A percentile compares a stretch with the other conserved stretches of the same genome.
These are phyloP conservation scores for Nemotelus pantherinus DNA, from an alignment of 2,888 invertebrate species.

Conservation along the genomic window DNA sequence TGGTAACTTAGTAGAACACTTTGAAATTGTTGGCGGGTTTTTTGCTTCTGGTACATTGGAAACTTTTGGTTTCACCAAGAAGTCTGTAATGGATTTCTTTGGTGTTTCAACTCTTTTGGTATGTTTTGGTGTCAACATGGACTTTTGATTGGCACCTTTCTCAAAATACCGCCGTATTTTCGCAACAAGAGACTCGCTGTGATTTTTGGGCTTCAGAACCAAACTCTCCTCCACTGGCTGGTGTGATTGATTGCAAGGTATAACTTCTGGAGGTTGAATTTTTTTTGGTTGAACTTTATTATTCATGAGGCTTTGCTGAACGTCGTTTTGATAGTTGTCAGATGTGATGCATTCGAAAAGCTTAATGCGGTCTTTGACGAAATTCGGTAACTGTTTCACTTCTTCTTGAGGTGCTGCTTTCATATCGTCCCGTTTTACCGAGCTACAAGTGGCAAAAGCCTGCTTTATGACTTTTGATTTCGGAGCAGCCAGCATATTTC, in stretches of 20 bases:
- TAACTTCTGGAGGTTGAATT: neutral
- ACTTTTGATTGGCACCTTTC: neutral
- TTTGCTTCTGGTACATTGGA: too few relatives aligned
- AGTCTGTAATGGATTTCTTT: too few relatives aligned
- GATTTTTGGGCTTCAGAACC: neutral
- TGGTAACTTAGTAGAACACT: neutral
- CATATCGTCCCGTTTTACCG: neutral
- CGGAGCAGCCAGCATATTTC: neutral
- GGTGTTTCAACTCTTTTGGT: too few relatives aligned
- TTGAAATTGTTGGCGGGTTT: too few relatives aligned
- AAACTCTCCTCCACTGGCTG: too few relatives aligned
- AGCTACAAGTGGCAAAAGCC: neutral
- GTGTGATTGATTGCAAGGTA: too few relatives aligned
- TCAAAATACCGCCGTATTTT: neutral
- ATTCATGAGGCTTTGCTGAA: too few relatives aligned
- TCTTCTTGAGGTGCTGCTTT: neutral
- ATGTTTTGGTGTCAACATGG: neutral
- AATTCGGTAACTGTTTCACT: neutral
- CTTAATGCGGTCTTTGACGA: slow-evolving; percentile 16
- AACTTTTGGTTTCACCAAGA: too few relatives aligned
- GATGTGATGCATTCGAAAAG: slow-evolving; percentile 8
- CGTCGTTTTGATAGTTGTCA: neutral
- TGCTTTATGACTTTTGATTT: neutral
- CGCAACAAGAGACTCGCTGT: neutral
- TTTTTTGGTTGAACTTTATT: neutral